Percentiles rank a stretch among this genome's conserved stretches.
Evolutionary conservation across 1,140 invertebrate genomes (phyloP).

Genomic region (Pseudomyrmex flavicornis): DNA sequence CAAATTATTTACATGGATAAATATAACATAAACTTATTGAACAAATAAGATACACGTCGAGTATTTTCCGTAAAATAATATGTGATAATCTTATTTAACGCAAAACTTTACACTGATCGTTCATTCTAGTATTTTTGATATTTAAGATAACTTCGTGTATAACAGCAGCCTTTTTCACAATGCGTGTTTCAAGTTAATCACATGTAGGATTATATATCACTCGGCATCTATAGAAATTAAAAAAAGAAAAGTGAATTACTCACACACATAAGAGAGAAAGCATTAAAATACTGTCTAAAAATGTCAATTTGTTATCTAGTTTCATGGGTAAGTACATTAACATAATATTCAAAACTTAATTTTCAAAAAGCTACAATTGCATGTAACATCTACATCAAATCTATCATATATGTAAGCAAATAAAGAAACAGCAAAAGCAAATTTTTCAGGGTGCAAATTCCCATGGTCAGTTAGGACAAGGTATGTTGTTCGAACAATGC

Average conservation of each 20-base stretch:
- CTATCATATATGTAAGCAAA: background rate
- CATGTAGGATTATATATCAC: too few relatives aligned
- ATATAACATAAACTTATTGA: background rate
- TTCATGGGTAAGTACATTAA: slow-evolving; percentile 60
- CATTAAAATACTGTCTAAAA: background rate
- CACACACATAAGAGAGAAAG: background rate
- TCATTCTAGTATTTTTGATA: background rate
- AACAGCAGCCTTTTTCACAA: background rate
- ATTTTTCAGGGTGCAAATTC: slow-evolving; percentile 92
- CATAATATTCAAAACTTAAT: too few relatives aligned
- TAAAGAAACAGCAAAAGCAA: background rate
- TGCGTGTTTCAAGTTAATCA: background rate
- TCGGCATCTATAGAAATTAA: background rate
- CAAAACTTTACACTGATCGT: background rate
- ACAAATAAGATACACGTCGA: background rate
- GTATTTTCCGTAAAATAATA: background rate
- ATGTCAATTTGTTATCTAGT: slow-evolving; percentile 48
- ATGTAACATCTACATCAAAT: background rate
- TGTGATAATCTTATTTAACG: background rate
- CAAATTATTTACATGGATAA: background rate
- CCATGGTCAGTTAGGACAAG: slow-evolving; percentile 92
- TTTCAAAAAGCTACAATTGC: background rate
- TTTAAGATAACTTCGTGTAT: background rate
- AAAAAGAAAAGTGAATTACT: background rate
- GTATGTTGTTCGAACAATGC: slow-evolving; percentile 88